phyloP scores from a whole-genome alignment of 2,113 vertebrate species.

The Python bivittatus region DNA sequence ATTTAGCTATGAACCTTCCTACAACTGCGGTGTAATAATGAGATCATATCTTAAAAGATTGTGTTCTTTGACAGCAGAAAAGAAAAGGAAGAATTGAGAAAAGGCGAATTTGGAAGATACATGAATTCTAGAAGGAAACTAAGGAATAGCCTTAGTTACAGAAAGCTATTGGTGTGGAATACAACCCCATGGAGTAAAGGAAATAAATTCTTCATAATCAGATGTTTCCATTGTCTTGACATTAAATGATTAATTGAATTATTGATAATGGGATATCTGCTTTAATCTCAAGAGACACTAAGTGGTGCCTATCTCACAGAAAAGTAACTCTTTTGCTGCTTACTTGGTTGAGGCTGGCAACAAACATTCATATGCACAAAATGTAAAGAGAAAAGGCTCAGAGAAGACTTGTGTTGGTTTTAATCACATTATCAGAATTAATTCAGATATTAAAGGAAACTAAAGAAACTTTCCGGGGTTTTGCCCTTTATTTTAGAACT shows the following conservation, averaged over 20 bases:
- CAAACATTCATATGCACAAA: background rate
- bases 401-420: conserved; percentile 2
- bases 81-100: background rate
- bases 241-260: no score
- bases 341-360: background rate
- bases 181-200: background rate
- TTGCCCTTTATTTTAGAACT: conserved; percentile 36
- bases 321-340: background rate
- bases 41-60: background rate
- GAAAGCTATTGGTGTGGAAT: background rate
- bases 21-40: background rate
- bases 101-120: background rate
- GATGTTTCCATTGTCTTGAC: no score
- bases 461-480: conserved; percentile 33
- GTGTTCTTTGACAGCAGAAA: background rate
- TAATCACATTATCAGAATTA: conserved; percentile 46
- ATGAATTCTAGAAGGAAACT: background rate
- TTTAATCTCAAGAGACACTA: no score
- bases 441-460: conserved; percentile 22
- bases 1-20: background rate
- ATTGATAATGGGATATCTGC: no score
- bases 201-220: background rate
- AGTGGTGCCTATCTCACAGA: no score
- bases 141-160: background rate
- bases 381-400: background rate